Conservation (phyloP, 2,113 vertebrate species). For the Oryzias melastigma region DNA sequence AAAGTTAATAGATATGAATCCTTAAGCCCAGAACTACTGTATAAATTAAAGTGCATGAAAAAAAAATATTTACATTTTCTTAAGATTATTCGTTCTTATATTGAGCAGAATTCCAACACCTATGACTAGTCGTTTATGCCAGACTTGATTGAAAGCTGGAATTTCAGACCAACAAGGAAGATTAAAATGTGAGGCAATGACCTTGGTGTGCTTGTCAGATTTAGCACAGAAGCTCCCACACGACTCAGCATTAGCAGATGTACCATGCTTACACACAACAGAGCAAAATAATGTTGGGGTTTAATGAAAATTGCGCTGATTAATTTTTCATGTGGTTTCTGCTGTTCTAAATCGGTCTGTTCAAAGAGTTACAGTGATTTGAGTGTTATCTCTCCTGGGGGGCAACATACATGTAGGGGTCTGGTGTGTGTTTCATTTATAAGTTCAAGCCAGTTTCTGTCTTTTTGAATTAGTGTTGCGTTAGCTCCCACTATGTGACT, state of each 20-base stretch:
- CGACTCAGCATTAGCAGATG: background rate
- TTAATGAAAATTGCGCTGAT: background rate
- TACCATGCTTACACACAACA: background rate
- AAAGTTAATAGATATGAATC: no score
- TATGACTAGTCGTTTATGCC: no score
- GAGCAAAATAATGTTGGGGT: background rate
- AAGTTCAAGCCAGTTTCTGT: background rate
- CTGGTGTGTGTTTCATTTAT: background rate
- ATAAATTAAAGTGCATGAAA: no score
- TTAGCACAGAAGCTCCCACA: background rate
- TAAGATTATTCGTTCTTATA: no score
- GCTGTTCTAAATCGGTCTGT: background rate
- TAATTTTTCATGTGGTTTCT: background rate
- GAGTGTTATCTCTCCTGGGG: background rate
- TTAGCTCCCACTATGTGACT: background rate
- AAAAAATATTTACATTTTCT: no score
- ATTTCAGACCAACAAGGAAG: background rate
- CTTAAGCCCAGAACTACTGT: no score
- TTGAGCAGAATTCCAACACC: no score
- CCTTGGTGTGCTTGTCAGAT: background rate
- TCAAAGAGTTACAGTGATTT: background rate
- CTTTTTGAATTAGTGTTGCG: background rate
- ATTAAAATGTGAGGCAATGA: background rate
- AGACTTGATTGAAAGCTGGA: background rate
- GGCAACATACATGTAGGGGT: background rate